phyloP scores from a whole-genome alignment of 2,888 invertebrate species.

The Tipula confusa region DNA sequence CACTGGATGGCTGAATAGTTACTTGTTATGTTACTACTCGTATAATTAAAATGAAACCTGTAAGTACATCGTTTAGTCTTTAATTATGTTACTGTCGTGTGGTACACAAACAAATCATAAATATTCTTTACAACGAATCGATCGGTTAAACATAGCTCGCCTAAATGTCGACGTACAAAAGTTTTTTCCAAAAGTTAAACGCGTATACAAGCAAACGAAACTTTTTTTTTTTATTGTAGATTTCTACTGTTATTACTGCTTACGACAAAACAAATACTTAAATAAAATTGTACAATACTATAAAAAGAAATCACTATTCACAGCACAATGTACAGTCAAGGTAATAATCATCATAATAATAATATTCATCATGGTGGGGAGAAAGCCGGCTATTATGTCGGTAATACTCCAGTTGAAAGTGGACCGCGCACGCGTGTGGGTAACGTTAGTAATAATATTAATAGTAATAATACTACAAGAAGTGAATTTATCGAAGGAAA shows the following conservation, averaged over 20 bases:
- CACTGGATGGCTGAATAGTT: background rate
- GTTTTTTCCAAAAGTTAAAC: background rate
- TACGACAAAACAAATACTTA: background rate
- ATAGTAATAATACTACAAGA: conserved; percentile 34
- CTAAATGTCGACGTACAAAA: background rate
- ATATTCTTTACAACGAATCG: no score
- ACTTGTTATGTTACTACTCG: no score
- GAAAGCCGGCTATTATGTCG: conserved; percentile 38
- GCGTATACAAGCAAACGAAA: background rate
- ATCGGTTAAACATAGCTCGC: background rate
- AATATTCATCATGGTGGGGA: conserved; percentile 36
- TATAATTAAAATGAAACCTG: no score
- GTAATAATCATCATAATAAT: background rate
- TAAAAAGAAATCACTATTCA: background rate
- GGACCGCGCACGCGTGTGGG: conserved; percentile 47
- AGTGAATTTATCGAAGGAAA: background rate
- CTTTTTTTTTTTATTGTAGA: background rate
- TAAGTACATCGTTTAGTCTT: no score
- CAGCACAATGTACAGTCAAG: conserved; percentile 27
- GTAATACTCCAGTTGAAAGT: conserved; percentile 45
- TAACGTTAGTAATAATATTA: conserved; percentile 36
- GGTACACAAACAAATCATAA: no score
- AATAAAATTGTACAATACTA: conserved; percentile 28
- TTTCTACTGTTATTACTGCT: background rate
- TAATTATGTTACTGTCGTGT: no score